A percentile compares a stretch with the other conserved stretches of the same genome.
Conservation (phyloP, 2,797 vertebrate species). For the Peromyscus attwateri region DNA sequence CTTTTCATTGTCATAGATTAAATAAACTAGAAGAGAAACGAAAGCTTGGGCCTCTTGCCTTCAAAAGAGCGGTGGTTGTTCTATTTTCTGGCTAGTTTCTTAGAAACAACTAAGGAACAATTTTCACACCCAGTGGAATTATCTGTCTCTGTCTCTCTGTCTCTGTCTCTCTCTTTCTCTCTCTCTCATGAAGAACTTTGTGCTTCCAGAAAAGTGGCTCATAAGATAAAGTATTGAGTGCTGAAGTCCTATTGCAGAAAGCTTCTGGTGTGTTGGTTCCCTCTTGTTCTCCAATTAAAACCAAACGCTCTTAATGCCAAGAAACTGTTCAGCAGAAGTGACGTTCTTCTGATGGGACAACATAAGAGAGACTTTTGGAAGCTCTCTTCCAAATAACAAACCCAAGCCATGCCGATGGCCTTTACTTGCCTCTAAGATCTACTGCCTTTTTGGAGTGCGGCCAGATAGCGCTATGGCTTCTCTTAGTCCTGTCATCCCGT, state of each 20-base stretch:
- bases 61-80: not conserved
- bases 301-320: not conserved
- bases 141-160: not conserved
- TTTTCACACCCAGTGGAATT: not conserved
- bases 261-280: not conserved
- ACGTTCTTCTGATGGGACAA: not conserved
- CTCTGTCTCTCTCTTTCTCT: not conserved
- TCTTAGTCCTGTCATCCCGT: not conserved
- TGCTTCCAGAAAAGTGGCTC: not conserved
- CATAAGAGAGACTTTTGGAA: not conserved
- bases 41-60: not conserved
- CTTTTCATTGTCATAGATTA: not conserved
- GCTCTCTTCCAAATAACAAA: not conserved
- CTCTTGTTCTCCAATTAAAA: not conserved
- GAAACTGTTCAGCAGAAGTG: not conserved
- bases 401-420: not conserved
- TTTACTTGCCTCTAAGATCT: not conserved
- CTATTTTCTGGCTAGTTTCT: not conserved
- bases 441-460: not conserved
- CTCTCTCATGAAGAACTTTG: not conserved
- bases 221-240: not conserved
- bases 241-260: not conserved
- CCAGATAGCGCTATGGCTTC: accelerated
- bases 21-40: not conserved
- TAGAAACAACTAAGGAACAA: not conserved